A percentile compares a stretch with the other conserved stretches of the same genome.
Evolutionary conservation across 2,113 vertebrate species (phyloP).

Genomic region (Rhea americana): DNA sequence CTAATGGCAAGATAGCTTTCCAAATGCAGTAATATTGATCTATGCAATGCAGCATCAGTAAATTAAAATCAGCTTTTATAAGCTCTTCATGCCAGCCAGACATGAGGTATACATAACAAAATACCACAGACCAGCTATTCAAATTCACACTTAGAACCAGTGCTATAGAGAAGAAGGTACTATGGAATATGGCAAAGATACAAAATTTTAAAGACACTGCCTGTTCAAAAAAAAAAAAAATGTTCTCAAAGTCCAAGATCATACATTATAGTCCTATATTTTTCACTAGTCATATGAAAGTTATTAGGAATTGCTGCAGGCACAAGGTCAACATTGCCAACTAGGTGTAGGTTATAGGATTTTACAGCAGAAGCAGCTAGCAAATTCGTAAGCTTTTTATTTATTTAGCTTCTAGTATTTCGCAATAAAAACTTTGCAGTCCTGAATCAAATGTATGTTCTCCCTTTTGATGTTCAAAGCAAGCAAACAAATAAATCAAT

Average conservation of each 20-base stretch:
- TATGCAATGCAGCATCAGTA: conserved; percentile 9
- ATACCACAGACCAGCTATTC: neutral
- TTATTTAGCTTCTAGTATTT: neutral
- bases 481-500: neutral
- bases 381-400: neutral
- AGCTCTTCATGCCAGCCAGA: neutral
- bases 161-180: neutral
- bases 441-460: neutral
- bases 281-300: neutral
- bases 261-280: neutral
- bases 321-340: neutral
- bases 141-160: neutral
- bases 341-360: neutral
- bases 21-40: conserved; percentile 42
- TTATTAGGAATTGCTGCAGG: neutral
- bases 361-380: neutral
- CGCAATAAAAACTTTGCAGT: neutral
- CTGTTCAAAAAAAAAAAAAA: neutral
- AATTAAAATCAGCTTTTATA: conserved; percentile 34
- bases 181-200: neutral
- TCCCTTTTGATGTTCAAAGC: neutral
- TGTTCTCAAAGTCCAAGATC: neutral
- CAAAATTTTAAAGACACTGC: neutral
- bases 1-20: conserved; percentile 7
- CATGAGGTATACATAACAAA: neutral